These are phyloP conservation scores for Trichosurus vulpecula DNA, from an alignment of 2,797 vertebrate genomes.

Conservation along the genomic window DNA sequence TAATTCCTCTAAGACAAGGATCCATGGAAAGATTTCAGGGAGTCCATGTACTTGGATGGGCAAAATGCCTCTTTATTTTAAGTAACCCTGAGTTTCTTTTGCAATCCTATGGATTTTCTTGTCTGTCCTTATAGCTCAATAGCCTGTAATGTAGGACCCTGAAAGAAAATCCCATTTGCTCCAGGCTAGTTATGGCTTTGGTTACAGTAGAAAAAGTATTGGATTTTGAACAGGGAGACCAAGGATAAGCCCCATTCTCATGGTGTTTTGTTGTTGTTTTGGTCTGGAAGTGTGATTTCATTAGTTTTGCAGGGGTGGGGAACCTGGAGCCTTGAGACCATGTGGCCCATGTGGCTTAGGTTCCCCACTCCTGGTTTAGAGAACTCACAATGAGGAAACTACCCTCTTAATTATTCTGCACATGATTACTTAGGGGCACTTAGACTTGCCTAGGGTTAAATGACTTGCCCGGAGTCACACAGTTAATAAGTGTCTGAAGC, in stretches of 20 bases:
- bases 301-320: not conserved
- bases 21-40: not conserved
- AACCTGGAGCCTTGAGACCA: too few relatives aligned
- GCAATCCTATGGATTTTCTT: not conserved
- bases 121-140: not conserved
- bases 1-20: not conserved
- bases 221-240: not conserved
- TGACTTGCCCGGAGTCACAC: not conserved
- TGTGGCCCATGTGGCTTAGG: too few relatives aligned
- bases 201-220: not conserved
- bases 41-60: not conserved
- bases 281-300: not conserved
- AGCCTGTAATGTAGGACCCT: not conserved
- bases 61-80: not conserved
- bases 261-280: not conserved
- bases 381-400: not conserved
- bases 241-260: not conserved
- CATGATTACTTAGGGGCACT: not conserved
- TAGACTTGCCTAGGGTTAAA: not conserved
- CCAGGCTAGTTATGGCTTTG: not conserved
- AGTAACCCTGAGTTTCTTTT: not conserved
- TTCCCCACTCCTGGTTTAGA: not conserved
- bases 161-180: not conserved
- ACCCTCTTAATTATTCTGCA: not conserved
- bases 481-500: not conserved